Percentiles rank a stretch among this genome's conserved stretches.
phyloP scores from a whole-genome alignment of 2,888 invertebrate genomes.

The Oconnorella tubifera region DNA sequence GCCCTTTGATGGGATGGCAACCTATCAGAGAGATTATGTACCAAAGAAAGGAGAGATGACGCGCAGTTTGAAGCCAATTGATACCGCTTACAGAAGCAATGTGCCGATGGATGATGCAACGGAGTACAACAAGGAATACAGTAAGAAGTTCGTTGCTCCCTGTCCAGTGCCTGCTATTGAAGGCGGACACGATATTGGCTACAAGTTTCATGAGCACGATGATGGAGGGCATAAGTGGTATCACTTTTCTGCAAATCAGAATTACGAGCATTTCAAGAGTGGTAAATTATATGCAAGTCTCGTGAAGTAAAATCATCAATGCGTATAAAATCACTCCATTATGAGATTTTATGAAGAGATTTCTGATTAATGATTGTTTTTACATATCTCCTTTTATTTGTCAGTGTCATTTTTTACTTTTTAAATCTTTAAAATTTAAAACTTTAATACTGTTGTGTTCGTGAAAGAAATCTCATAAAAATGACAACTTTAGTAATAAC shows the following conservation, averaged over 20 bases:
- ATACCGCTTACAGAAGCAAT: conserved; percentile 43
- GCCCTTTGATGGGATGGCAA: conserved; percentile 54
- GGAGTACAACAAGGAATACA: conserved; percentile 52
- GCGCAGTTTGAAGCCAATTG: conserved; percentile 41
- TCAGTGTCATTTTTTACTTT: too few relatives aligned
- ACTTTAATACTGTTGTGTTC: too few relatives aligned
- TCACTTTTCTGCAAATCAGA: not conserved
- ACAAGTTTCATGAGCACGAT: conserved; percentile 42
- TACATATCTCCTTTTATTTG: too few relatives aligned
- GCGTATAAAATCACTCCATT: not conserved
- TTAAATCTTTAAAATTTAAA: too few relatives aligned
- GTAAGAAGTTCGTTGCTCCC: conserved; percentile 40
- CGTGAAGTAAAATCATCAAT: not conserved
- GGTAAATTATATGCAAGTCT: not conserved
- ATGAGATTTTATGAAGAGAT: not conserved
- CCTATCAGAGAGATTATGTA: conserved; percentile 48
- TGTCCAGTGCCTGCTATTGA: conserved; percentile 52
- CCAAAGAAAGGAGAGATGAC: conserved; percentile 35
- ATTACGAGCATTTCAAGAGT: not conserved
- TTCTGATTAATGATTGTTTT: too few relatives aligned
- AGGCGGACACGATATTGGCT: conserved; percentile 37
- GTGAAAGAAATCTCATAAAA: too few relatives aligned
- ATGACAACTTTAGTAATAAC: too few relatives aligned
- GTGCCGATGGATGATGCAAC: conserved; percentile 51
- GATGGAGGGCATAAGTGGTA: conserved; percentile 48